phyloP scores from a whole-genome alignment of 2,797 vertebrate species.

The Lacerta viridis region DNA sequence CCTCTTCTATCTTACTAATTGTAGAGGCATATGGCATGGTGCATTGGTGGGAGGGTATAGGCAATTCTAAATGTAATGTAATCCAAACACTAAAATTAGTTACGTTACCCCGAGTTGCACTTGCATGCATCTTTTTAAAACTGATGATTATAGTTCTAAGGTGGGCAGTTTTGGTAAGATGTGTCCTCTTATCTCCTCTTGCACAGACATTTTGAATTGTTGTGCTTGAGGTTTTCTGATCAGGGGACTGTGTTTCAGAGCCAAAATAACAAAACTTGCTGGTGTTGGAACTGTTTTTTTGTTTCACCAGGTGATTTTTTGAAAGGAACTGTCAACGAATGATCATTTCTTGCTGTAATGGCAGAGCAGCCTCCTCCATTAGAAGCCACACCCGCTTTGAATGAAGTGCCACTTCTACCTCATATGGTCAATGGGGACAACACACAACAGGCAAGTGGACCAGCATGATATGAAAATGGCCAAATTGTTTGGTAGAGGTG shows the following conservation, averaged over 20 bases:
- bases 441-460: slow-evolving; percentile 80
- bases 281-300: slow-evolving; percentile 8
- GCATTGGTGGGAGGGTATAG: too few species aligned
- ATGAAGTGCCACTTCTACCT: slow-evolving; percentile 82
- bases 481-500: not conserved
- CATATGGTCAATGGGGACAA: slow-evolving; percentile 83
- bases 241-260: not conserved
- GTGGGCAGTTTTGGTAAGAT: not conserved
- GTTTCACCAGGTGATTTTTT: slow-evolving; percentile 64
- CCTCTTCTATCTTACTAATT: not conserved
- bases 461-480: rapidly evolving
- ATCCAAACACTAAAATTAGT: not conserved
- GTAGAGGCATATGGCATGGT: not conserved
- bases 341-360: slow-evolving; percentile 81
- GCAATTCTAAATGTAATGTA: not conserved
- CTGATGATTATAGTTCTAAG: not conserved
- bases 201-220: not conserved
- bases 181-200: not conserved
- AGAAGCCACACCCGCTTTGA: slow-evolving; percentile 81
- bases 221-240: not conserved
- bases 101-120: not conserved
- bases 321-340: slow-evolving; percentile 79
- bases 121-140: not conserved
- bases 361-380: slow-evolving; percentile 84
- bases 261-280: not conserved